phyloP scores from a whole-genome alignment of 2,113 vertebrate genomes.

The Pristiophorus japonicus region DNA sequence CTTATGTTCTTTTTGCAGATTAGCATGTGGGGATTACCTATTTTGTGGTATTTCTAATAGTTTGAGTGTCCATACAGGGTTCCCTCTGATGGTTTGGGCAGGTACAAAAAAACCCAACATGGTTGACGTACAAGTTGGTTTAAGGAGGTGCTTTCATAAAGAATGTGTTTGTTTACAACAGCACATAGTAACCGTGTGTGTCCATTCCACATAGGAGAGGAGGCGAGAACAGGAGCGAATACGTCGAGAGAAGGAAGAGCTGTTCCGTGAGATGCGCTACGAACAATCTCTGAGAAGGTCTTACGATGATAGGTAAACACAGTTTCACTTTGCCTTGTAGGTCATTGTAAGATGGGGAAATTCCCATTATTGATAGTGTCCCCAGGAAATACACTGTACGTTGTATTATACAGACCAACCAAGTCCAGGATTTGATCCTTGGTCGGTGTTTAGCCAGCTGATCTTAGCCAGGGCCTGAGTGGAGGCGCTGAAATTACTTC shows the following conservation, averaged over 20 bases:
- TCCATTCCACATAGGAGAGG: constrained; percentile 60
- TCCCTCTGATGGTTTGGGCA: neutral
- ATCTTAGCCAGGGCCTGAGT: neutral
- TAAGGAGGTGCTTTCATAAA: neutral
- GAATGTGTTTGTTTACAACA: neutral
- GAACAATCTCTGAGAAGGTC: constrained; percentile 79
- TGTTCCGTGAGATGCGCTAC: constrained; percentile 77
- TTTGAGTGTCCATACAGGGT: neutral
- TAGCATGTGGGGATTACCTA: neutral
- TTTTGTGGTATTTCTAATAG: neutral
- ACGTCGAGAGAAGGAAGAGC: constrained; percentile 81
- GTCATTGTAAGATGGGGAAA: neutral
- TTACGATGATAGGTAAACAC: constrained; percentile 51
- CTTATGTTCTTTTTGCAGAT: no score
- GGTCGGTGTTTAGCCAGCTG: neutral
- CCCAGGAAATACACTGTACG: neutral
- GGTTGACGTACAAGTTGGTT: neutral
- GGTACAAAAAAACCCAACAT: neutral
- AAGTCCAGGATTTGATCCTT: neutral
- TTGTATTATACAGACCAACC: neutral
- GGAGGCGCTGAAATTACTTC: neutral
- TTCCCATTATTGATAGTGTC: neutral
- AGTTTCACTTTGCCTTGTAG: neutral
- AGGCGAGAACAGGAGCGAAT: constrained; percentile 87
- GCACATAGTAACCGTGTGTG: neutral